Evolutionary conservation across 2,113 vertebrate genomes (phyloP).

Genomic region (Colius striatus): DNA sequence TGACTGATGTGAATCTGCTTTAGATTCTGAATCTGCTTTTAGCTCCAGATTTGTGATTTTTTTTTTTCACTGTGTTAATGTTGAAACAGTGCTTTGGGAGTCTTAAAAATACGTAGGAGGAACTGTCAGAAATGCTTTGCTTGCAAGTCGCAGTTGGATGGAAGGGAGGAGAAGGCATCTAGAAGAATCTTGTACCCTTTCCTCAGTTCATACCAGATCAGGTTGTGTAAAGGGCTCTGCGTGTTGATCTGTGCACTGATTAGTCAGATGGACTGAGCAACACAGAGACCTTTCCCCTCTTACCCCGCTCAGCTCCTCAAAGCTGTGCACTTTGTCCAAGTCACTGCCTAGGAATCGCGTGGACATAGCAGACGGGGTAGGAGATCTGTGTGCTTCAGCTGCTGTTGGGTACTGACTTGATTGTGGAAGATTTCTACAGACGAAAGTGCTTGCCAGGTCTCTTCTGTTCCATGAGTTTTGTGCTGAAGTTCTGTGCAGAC

Average conservation of each 20-base stretch:
- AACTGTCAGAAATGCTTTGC: not conserved
- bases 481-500: not conserved
- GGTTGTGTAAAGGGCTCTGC: not conserved
- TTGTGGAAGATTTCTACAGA: not conserved
- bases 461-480: not conserved
- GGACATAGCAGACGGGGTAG: not conserved
- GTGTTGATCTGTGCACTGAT: not conserved
- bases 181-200: slow-evolving; percentile 1
- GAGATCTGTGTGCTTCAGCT: not conserved
- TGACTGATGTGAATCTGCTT: slow-evolving; percentile 4
- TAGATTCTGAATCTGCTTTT: slow-evolving; percentile 12
- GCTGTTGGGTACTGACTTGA: not conserved
- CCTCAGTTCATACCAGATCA: not conserved
- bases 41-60: not conserved
- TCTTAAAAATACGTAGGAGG: not conserved
- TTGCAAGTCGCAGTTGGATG: not conserved
- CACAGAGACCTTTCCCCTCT: not conserved
- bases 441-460: not conserved
- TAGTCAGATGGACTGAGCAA: not conserved
- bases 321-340: not conserved
- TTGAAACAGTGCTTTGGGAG: not conserved
- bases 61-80: not conserved
- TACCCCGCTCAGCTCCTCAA: not conserved
- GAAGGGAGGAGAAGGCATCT: not conserved
- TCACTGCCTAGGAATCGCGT: not conserved